phyloP scores from a whole-genome alignment of 2,888 invertebrate species.

The Stomorhina lunata region DNA sequence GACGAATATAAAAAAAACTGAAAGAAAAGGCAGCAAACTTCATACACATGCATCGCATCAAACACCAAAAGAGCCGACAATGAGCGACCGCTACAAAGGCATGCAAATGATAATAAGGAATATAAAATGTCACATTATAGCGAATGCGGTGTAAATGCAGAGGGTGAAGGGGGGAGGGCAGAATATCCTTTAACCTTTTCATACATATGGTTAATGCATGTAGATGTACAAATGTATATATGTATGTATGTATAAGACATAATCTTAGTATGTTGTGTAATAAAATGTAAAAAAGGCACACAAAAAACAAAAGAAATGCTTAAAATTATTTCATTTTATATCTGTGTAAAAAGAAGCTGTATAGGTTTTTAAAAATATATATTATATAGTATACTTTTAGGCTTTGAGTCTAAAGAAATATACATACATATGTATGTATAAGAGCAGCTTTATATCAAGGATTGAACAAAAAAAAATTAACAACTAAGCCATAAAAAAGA shows the following conservation, averaged over 20 bases:
- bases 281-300: slow-evolving; percentile 33
- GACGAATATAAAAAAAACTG: not conserved
- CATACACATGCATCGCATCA: slow-evolving; percentile 14
- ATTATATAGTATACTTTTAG: slow-evolving; percentile 38
- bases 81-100: slow-evolving; percentile 59
- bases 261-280: not conserved
- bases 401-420: slow-evolving; percentile 17
- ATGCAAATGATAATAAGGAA: slow-evolving; percentile 60
- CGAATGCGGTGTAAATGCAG: not conserved
- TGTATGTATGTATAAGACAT: not conserved
- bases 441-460: not conserved
- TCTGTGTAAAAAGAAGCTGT: not conserved
- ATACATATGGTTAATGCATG: not conserved
- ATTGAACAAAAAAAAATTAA: slow-evolving; percentile 7
- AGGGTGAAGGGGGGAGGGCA: not conserved
- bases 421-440: not conserved
- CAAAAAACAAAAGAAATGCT: slow-evolving; percentile 38
- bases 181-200: slow-evolving; percentile 19
- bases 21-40: not conserved
- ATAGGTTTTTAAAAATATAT: no score
- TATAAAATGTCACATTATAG: slow-evolving; percentile 57
- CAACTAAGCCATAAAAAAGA: not conserved
- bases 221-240: not conserved
- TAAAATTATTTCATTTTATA: slow-evolving; percentile 9
- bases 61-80: slow-evolving; percentile 54